Evolutionary conservation across 1,140 invertebrate species (phyloP), one percentile per base, ranked within the genome.

Genomic region (Drosophila erecta): DNA sequence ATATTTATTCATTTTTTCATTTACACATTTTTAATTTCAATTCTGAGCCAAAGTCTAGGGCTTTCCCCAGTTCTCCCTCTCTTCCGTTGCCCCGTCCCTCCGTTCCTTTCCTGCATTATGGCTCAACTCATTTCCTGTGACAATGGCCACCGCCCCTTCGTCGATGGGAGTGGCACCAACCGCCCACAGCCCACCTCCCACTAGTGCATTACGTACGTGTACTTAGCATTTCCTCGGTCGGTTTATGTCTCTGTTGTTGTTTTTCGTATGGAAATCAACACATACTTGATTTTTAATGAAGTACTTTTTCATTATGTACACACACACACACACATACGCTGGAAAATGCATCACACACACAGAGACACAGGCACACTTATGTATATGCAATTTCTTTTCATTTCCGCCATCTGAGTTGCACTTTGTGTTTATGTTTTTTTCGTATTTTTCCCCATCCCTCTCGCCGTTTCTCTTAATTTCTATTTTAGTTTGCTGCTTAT

Each of bases 1-100:
- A 86, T 86, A 86, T 86, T 86, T 86, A 86, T 86, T 86, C 83
- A 86, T 86, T 85, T 85, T 75, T 85, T 85, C 78, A 85, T 85
- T 85, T 86, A 78, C 74, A 85, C 83, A 85, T 85, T 85, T 85
- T 85, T 85, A 85, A 85, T 85, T 85, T 85, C 62, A 86, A 86
- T 85, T 74, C 81, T 74, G 73, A 55, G 60, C 50, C 72, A 76
- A 61, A 85, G 81, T 67, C 58, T 64, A 62, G 78, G 54, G 60
- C 69, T 72, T 72, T 50, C 54, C 50, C 41, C 70, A 47, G 51
- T 46, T 35, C 53, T 3, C 35, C 35, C 0, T 37, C 3, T 37
- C 35, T 37, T 55, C 41, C 62, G 41, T 56, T 43, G 35, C 53
- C 4, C 11, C 35, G 12, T 37, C 4, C 4, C 35, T 12, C 2